These are phyloP conservation scores for Trididemnum nubilum DNA, from an alignment of 23 tunicate genomes.

Conservation along the genomic window DNA sequence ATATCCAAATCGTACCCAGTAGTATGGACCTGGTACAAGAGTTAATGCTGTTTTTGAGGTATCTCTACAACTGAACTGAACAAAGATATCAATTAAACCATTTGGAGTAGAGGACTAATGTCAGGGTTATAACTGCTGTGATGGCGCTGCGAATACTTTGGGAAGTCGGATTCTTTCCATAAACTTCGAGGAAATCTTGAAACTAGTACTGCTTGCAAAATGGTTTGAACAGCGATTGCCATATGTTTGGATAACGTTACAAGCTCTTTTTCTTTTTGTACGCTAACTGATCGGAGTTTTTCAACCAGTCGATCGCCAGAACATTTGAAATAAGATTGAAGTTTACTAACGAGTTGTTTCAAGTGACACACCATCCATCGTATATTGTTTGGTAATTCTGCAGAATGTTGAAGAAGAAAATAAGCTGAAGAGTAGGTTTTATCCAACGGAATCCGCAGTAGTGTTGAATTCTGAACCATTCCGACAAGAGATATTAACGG, in stretches of 20 bases:
- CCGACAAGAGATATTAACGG: conserved; percentile 29
- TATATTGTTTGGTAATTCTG: conserved; percentile 42
- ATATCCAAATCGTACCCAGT: no score
- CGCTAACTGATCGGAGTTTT: conserved; percentile 21
- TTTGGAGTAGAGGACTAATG: conserved; percentile 5
- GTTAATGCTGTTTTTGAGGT: no score
- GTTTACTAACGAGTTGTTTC: conserved; percentile 34
- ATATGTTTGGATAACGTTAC: conserved; percentile 27
- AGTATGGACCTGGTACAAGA: no score
- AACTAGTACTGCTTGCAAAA: conserved; percentile 21
- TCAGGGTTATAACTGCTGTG: background rate
- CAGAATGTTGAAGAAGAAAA: conserved; percentile 37
- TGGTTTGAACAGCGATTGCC: conserved; percentile 38
- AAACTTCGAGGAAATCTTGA: background rate
- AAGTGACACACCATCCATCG: conserved; percentile 42
- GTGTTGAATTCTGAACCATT: conserved; percentile 27
- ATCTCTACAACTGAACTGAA: no score
- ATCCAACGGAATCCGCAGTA: conserved; percentile 54
- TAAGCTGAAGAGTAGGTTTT: conserved; percentile 54
- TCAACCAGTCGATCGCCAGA: conserved; percentile 27
- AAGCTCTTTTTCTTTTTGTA: conserved; percentile 13
- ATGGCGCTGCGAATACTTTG: background rate
- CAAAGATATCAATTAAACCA: no score
- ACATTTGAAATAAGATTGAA: conserved; percentile 47
- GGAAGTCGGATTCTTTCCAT: background rate